These are phyloP conservation scores for Phalera bucephala DNA, from an alignment of 2,888 invertebrate genomes.

Conservation along the genomic window DNA sequence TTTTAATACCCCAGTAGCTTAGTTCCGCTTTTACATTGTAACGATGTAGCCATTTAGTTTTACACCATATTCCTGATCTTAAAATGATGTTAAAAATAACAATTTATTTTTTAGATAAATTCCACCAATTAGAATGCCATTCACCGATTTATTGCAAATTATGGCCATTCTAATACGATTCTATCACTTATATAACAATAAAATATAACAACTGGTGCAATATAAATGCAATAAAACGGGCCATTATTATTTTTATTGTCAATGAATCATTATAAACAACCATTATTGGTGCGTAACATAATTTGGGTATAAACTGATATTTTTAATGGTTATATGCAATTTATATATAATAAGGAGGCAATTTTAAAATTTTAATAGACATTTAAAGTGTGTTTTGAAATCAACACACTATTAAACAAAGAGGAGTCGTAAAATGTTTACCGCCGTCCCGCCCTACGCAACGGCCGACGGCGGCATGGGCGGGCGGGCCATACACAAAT, in stretches of 20 bases:
- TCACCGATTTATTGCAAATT: constrained; percentile 29
- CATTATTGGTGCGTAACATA: constrained; percentile 26
- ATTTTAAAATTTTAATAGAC: neutral
- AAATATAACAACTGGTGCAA: constrained; percentile 38
- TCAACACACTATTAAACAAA: constrained; percentile 43
- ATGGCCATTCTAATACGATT: constrained; percentile 22
- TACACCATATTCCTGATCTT: no score
- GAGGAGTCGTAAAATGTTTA: constrained; percentile 27
- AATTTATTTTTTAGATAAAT: no score
- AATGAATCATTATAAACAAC: constrained; percentile 38
- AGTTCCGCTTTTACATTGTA: no score
- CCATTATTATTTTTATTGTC: constrained; percentile 50
- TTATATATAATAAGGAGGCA: constrained; percentile 16
- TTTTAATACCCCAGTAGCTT: no score
- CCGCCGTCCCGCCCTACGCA: constrained; percentile 22
- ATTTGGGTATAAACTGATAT: constrained; percentile 14
- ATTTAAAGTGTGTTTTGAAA: constrained; percentile 24
- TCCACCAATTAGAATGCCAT: neutral
- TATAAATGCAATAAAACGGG: constrained; percentile 52
- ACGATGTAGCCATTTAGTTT: no score
- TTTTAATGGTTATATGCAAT: neutral
- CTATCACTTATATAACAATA: constrained; percentile 36
- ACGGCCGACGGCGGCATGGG: constrained; percentile 26
- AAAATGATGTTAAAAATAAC: no score
- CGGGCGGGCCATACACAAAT: constrained; percentile 13